A percentile compares a stretch with the other conserved stretches of the same genome.
These are phyloP conservation scores for Drosophila leontia DNA, from an alignment of 1,140 invertebrate species.

Conservation along the genomic window DNA sequence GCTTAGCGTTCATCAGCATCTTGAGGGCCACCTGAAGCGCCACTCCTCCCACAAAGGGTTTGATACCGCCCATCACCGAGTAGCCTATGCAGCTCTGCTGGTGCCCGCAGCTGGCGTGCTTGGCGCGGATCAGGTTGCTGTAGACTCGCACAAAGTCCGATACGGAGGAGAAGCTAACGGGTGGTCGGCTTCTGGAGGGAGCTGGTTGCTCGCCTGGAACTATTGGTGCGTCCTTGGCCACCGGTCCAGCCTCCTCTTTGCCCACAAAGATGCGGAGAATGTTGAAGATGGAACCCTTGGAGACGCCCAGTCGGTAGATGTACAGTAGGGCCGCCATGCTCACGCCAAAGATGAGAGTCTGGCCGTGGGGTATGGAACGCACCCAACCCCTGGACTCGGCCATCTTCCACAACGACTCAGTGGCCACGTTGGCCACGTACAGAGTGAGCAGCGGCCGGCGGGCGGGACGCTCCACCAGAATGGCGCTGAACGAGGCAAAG, in stretches of 20 bases:
- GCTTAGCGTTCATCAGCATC: conserved; percentile 83
- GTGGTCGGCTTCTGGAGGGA: conserved; percentile 46
- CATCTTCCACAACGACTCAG: conserved; percentile 92
- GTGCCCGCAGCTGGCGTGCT: conserved; percentile 87
- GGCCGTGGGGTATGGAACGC: conserved; percentile 88
- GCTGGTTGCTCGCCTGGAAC: conserved; percentile 41
- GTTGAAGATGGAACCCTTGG: conserved; percentile 88
- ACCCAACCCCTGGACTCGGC: conserved; percentile 88
- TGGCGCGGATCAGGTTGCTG: conserved; percentile 73
- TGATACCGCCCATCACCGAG: conserved; percentile 86
- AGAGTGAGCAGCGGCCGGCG: conserved; percentile 89
- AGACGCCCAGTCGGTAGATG: conserved; percentile 86
- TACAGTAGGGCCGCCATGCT: conserved; percentile 88
- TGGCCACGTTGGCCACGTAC: conserved; percentile 93
- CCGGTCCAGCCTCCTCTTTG: conserved; percentile 87
- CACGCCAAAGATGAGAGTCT: conserved; percentile 88
- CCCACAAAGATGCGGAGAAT: conserved; percentile 89
- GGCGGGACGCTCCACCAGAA: conserved; percentile 90
- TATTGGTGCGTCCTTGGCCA: conserved; percentile 8
- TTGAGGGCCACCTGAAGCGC: conserved; percentile 87
- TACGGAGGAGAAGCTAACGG: conserved; percentile 56
- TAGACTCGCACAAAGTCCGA: conserved; percentile 70
- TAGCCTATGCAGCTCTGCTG: conserved; percentile 87
- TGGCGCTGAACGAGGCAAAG: conserved; percentile 89
- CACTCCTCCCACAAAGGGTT: conserved; percentile 87